Base-by-base conservation (phyloP, 2,888 invertebrate species). In the Zygothrica quintamaculata region DNA sequence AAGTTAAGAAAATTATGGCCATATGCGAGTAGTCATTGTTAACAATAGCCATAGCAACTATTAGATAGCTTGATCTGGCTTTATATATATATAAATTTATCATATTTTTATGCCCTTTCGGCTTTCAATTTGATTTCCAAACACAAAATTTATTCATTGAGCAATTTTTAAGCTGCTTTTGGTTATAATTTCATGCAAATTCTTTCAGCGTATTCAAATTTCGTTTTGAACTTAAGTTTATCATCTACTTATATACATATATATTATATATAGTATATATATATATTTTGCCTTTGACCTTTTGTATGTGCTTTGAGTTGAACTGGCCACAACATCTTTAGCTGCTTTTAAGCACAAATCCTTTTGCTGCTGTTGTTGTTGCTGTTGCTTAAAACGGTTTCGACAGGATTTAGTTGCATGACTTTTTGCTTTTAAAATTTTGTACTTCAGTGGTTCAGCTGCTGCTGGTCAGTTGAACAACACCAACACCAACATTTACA, bases 401-500 rank as follows among this genome's bases (percentile, higher is more conserved):
- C 69, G 73, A 77, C 75, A 72, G 79, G 79, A 82, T 85, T 82
- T 79, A 82, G 85, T 85, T 77, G 80, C 77, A 84, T 80, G 75
- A 84, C 77, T 79, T 73, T 84, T 81, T 74, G 72, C 85, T 77
- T 70, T 84, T 71, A 77, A 48, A 72, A 74, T 77, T 72, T 73
- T 64, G 57, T 57, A 56, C 15, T 12, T 12, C 3, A 48, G 46
- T 70, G 46, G 7, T 29, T 8, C 26, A 26, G 26, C 26, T 4
- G 26, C 26, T 8, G 36, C 26, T 62, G 71, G 68, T 72, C 68
- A 53, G 42, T 29, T 11, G 25, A 12, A 9, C 44, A 25, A n/a
- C 15, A 13, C 1, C 16, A 16, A 9, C 31, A 8, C 13, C 29
- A 13, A 1, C 9, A 18, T n/a, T 3, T 8, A 9, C 22, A n/a